These are phyloP conservation scores for Archocentrus centrarchus DNA, from an alignment of 2,113 vertebrate species.

Conservation along the genomic window DNA sequence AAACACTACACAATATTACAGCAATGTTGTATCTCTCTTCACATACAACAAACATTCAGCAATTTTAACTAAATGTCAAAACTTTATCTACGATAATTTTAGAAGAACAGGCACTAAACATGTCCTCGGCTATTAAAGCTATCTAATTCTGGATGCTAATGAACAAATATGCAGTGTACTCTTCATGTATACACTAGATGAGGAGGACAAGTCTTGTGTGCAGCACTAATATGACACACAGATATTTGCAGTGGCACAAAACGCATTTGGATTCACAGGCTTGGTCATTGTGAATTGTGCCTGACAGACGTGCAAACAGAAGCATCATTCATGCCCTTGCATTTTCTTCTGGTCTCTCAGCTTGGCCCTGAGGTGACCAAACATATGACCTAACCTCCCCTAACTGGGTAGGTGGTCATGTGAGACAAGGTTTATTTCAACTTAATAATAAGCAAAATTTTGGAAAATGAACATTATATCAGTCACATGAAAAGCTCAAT, in stretches of 20 bases:
- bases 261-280: neutral
- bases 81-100: neutral
- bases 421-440: constrained; percentile 47
- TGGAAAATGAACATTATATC: neutral
- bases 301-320: constrained; percentile 30
- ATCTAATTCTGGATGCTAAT: neutral
- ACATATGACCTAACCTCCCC: constrained; percentile 43
- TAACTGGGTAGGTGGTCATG: constrained; percentile 49
- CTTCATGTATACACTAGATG: neutral
- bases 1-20: neutral
- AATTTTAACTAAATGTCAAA: neutral
- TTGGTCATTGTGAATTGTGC: constrained; percentile 20
- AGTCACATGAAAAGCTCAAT: neutral
- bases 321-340: constrained; percentile 47
- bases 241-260: neutral
- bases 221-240: neutral
- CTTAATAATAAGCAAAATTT: neutral
- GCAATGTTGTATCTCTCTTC: neutral
- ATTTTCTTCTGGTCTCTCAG: constrained; percentile 9
- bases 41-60: constrained; percentile 10
- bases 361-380: constrained; percentile 5
- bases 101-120: too few species aligned
- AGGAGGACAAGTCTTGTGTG: neutral
- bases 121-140: neutral
- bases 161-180: neutral